phyloP scores from a whole-genome alignment of 2,797 vertebrate species.

The Cuniculus paca region DNA sequence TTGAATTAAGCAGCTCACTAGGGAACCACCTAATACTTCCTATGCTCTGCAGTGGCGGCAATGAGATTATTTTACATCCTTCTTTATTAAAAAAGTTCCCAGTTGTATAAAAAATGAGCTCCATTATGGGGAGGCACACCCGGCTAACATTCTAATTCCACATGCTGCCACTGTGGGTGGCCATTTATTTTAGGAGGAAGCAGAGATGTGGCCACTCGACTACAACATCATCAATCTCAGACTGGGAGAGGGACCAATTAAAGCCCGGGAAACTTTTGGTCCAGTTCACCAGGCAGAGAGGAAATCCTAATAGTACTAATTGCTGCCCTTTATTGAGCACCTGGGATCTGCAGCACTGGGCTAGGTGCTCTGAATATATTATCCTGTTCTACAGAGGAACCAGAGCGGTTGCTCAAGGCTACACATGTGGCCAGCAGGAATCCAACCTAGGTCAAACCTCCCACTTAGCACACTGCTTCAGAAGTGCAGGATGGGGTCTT shows the following conservation, averaged over 20 bases:
- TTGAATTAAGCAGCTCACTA: constrained; percentile 78
- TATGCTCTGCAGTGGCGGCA: constrained; percentile 43
- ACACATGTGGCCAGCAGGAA: background rate
- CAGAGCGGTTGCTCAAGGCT: background rate
- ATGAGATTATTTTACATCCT: constrained; percentile 80
- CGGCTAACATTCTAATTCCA: constrained; percentile 66
- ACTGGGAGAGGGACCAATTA: constrained; percentile 62
- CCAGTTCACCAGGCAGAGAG: background rate
- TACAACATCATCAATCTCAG: background rate
- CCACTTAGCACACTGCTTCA: background rate
- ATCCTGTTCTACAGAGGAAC: constrained; percentile 34
- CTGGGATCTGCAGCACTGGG: background rate
- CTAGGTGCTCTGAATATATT: background rate
- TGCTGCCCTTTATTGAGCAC: constrained; percentile 10
- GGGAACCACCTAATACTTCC: constrained; percentile 69
- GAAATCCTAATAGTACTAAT: constrained; percentile 48
- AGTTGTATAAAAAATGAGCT: constrained; percentile 72
- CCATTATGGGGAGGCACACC: constrained; percentile 64
- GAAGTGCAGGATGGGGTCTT: background rate
- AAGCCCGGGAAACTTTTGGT: constrained; percentile 62
- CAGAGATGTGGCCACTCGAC: constrained; percentile 30
- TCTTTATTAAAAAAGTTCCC: constrained; percentile 82
- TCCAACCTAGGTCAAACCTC: background rate
- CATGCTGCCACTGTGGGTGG: constrained; percentile 62
- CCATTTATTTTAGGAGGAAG: constrained; percentile 68